These are phyloP conservation scores for Volucella inanis DNA, from an alignment of 2,888 invertebrate species.

Conservation along the genomic window DNA sequence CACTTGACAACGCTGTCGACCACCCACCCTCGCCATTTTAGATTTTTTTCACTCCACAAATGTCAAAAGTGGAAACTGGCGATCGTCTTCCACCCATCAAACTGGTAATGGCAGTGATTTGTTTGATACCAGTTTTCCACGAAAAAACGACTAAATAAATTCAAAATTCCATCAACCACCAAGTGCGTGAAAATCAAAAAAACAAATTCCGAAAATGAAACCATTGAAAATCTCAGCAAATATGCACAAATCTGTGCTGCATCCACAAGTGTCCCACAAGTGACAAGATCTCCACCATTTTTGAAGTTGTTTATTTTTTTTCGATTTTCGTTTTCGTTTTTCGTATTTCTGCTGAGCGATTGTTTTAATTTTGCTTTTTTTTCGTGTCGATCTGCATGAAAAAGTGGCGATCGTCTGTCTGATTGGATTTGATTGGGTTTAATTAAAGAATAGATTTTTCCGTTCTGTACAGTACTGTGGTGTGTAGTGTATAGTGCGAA, in stretches of 20 bases:
- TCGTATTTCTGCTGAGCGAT: not conserved
- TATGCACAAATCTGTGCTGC: slow-evolving; percentile 67
- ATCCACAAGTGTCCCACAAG: slow-evolving; percentile 71
- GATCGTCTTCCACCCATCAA: slow-evolving; percentile 71
- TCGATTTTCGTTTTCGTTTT: slow-evolving; percentile 23
- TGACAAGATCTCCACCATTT: slow-evolving; percentile 74
- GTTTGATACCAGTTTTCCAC: slow-evolving; percentile 60
- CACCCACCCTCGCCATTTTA: slow-evolving; percentile 74
- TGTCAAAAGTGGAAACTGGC: slow-evolving; percentile 65
- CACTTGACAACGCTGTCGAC: slow-evolving; percentile 44
- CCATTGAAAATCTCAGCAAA: slow-evolving; percentile 46
- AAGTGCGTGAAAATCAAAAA: slow-evolving; percentile 38
- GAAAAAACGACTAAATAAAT: slow-evolving; percentile 36
- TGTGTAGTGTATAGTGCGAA: slow-evolving; percentile 36
- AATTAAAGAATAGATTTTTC: slow-evolving; percentile 60
- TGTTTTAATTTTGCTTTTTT: slow-evolving; percentile 29
- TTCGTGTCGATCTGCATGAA: slow-evolving; percentile 35
- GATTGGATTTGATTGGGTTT: slow-evolving; percentile 72
- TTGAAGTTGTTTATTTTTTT: slow-evolving; percentile 71
- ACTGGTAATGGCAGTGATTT: slow-evolving; percentile 71
- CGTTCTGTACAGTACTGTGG: slow-evolving; percentile 13
- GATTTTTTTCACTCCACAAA: slow-evolving; percentile 60
- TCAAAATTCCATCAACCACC: slow-evolving; percentile 16
- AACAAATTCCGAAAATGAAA: slow-evolving; percentile 53
- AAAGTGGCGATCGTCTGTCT: slow-evolving; percentile 56